Evolutionary conservation across 2,113 vertebrate species (phyloP).

Genomic region (Mohoua ochrocephala): DNA sequence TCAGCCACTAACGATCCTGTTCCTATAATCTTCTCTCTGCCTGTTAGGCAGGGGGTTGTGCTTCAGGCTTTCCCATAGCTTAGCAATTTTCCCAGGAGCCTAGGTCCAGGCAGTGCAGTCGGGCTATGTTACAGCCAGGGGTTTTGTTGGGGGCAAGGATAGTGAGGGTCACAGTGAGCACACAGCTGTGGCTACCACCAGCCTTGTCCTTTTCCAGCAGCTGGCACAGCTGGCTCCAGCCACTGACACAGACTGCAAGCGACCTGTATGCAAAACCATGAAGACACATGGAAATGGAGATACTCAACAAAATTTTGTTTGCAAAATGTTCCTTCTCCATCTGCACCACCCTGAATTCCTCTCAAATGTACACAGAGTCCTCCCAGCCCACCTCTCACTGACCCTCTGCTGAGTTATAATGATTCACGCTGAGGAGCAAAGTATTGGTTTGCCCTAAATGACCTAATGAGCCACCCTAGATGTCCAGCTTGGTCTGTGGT

Average conservation of each 20-base stretch:
- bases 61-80: not conserved
- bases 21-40: not conserved
- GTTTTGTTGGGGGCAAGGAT: not conserved
- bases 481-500: not conserved
- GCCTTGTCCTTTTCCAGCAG: not conserved
- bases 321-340: not conserved
- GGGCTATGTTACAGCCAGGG: fast-evolving
- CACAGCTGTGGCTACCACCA: not conserved
- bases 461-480: not conserved
- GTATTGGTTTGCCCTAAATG: not conserved
- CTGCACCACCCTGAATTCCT: not conserved
- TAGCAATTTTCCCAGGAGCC: not conserved
- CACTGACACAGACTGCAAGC: not conserved
- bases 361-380: not conserved
- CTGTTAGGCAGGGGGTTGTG: not conserved
- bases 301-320: not conserved
- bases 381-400: not conserved
- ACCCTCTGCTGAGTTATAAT: not conserved
- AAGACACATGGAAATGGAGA: fast-evolving
- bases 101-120: fast-evolving
- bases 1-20: not conserved
- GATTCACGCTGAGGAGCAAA: fast-evolving
- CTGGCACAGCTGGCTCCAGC: not conserved
- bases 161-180: not conserved
- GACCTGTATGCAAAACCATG: fast-evolving